These are phyloP conservation scores for Nomada fucata DNA, from an alignment of 2,888 invertebrate species.

Conservation along the genomic window DNA sequence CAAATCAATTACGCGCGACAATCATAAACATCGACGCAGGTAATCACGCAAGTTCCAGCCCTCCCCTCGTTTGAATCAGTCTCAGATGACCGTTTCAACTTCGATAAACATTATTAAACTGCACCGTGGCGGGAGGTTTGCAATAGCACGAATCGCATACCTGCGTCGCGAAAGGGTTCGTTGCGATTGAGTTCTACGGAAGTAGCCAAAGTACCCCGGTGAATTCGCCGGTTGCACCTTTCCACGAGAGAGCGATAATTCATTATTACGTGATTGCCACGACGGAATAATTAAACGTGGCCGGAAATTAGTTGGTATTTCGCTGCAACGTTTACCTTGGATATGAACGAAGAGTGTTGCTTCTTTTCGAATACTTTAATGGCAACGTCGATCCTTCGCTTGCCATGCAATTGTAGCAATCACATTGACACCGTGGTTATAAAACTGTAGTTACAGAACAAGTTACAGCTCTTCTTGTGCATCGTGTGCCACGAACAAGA, in stretches of 20 bases:
- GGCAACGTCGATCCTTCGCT: background rate
- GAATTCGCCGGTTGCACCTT: constrained; percentile 22
- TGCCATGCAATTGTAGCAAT: background rate
- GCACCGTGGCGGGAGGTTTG: background rate
- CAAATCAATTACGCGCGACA: constrained; percentile 2
- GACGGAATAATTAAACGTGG: constrained; percentile 23
- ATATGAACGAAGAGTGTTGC: background rate
- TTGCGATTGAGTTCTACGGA: constrained; percentile 18
- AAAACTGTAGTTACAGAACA: too few relatives aligned
- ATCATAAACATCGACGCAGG: background rate
- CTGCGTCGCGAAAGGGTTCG: background rate
- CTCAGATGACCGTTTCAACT: background rate
- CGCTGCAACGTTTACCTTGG: constrained; percentile 5
- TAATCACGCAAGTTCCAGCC: background rate
- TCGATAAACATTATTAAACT: constrained; percentile 1
- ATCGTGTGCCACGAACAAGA: too few relatives aligned
- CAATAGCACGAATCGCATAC: background rate
- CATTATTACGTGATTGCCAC: constrained; percentile 22
- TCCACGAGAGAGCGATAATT: background rate
- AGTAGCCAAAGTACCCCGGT: constrained; percentile 13
- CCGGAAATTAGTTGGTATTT: constrained; percentile 20
- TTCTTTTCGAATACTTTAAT: background rate
- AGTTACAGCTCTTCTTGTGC: too few relatives aligned
- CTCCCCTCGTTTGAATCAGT: background rate
- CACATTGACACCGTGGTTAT: background rate